Percentiles rank a stretch among this genome's conserved stretches.
Conservation (phyloP, 2,113 vertebrate species). For the Morone chrysops region DNA sequence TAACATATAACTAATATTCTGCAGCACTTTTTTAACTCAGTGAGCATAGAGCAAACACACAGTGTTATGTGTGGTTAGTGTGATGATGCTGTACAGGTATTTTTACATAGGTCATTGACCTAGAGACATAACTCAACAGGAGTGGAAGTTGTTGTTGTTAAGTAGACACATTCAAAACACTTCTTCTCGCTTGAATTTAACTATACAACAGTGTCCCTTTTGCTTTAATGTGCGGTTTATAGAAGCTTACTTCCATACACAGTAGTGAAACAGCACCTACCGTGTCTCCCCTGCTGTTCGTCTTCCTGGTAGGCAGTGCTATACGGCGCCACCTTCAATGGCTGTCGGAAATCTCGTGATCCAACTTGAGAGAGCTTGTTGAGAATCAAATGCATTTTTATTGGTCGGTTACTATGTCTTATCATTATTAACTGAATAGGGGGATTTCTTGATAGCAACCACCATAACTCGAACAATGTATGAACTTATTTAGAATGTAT, state of each 20-base stretch:
- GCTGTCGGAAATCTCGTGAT: background rate
- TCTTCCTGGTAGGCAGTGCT: constrained; percentile 54
- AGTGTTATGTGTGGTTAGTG: too few relatives aligned
- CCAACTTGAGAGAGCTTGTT: too few relatives aligned
- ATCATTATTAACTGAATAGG: background rate
- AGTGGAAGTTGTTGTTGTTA: background rate
- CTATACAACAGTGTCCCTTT: background rate
- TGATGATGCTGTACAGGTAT: background rate
- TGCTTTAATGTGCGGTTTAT: background rate
- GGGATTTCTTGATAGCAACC: too few relatives aligned
- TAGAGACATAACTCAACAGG: background rate
- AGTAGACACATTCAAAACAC: background rate
- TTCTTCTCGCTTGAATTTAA: background rate
- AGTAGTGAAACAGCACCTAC: background rate
- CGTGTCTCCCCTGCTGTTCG: accelerated
- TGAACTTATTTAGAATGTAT: too few relatives aligned
- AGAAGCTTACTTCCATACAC: accelerated
- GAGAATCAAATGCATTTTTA: background rate
- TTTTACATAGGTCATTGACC: background rate
- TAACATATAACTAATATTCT: background rate
- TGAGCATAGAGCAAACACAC: background rate
- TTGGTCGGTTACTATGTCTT: background rate
- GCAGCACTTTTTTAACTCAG: background rate
- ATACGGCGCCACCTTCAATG: constrained; percentile 17
- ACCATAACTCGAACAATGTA: too few relatives aligned